Evolutionary conservation across 2,797 vertebrate genomes (phyloP).

Genomic region (Onychomys arenicola): DNA sequence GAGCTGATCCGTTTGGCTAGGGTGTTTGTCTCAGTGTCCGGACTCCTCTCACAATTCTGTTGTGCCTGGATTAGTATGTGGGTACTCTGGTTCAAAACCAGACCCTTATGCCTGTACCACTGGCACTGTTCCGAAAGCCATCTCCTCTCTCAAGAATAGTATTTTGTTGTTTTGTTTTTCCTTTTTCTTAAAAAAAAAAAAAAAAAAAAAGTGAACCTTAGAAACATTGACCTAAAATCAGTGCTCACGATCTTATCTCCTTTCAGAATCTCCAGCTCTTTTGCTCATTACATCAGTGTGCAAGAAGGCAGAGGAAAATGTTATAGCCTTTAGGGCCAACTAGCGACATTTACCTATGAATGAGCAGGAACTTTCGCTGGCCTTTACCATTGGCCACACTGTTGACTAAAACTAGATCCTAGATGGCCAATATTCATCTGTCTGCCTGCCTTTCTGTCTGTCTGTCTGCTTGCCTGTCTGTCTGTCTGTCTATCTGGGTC

Average conservation of each 20-base stretch:
- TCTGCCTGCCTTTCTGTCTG: background rate
- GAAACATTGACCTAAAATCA: background rate
- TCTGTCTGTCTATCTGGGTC: background rate
- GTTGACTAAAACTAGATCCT: background rate
- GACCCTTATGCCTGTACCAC: background rate
- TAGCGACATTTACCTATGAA: background rate
- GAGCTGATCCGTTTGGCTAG: background rate
- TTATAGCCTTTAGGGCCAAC: background rate
- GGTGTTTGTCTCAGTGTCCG: no score
- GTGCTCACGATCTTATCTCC: background rate
- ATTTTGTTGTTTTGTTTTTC: background rate
- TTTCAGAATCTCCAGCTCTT: background rate
- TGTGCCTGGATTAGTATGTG: background rate
- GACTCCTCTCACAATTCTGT: background rate
- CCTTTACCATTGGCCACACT: background rate
- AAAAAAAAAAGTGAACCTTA: background rate
- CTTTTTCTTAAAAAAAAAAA: no score
- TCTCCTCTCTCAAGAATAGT: background rate
- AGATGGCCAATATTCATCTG: background rate
- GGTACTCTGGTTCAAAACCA: background rate
- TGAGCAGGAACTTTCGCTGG: background rate
- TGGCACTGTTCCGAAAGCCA: background rate
- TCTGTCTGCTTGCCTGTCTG: background rate
- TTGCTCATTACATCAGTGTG: background rate
- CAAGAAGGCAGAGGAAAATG: background rate